These are phyloP conservation scores for Synergus laeviventris DNA, from an alignment of 2,888 invertebrate genomes.

Conservation along the genomic window DNA sequence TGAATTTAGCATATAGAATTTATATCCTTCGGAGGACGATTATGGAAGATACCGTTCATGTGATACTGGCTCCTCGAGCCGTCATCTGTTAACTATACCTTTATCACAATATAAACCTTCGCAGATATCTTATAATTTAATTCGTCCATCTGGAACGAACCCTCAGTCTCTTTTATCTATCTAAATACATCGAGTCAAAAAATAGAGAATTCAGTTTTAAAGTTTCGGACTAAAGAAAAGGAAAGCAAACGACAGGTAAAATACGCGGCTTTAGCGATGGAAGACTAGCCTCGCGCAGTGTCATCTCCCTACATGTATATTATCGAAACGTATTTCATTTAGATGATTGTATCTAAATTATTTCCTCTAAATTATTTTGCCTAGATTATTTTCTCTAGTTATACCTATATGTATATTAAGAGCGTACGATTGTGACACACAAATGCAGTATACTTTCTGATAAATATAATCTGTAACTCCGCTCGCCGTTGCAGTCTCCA, in stretches of 20 bases:
- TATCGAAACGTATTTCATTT: conserved; percentile 20
- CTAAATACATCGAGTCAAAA: conserved; percentile 61
- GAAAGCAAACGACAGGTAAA: conserved; percentile 22
- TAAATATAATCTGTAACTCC: background rate
- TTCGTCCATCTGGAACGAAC: background rate
- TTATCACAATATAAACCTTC: conserved; percentile 39
- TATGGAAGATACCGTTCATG: conserved; percentile 36
- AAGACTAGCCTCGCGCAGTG: conserved; percentile 29
- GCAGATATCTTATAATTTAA: conserved; percentile 26
- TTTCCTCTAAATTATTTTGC: background rate
- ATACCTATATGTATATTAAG: background rate
- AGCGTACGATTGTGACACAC: conserved; percentile 13
- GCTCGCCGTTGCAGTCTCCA: conserved; percentile 5
- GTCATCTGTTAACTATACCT: conserved; percentile 1
- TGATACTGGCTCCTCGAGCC: conserved; percentile 30
- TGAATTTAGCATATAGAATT: background rate
- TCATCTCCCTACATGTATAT: conserved; percentile 43
- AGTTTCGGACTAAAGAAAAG: conserved; percentile 38
- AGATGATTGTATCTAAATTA: background rate
- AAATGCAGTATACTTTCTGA: conserved; percentile 15
- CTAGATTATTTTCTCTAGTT: background rate
- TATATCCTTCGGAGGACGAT: conserved; percentile 32
- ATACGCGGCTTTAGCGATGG: conserved; percentile 18
- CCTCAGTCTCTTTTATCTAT: conserved; percentile 35
- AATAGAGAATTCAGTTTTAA: conserved; percentile 58